Evolutionary conservation across 2,113 vertebrate species (phyloP).

Genomic region (Vidua chalybeata): DNA sequence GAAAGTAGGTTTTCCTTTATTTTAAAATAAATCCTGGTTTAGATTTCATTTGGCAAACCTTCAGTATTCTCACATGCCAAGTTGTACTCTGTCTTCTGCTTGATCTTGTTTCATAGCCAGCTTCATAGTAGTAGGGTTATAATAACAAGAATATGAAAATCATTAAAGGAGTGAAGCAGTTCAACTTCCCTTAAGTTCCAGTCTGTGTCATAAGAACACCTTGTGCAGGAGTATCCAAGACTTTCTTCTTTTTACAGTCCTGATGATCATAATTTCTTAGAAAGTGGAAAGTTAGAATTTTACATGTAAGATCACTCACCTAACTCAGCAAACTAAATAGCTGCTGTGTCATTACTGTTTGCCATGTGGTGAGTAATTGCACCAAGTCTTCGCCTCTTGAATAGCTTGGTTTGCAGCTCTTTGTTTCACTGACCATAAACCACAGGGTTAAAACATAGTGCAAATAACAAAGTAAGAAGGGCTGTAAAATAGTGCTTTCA

Average conservation of each 20-base stretch:
- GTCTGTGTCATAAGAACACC: background rate
- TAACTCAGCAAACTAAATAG: background rate
- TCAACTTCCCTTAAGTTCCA: background rate
- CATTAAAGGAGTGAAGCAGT: background rate
- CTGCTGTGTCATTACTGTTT: background rate
- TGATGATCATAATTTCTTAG: background rate
- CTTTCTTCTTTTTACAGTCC: background rate
- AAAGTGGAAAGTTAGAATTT: background rate
- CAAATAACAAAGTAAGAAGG: constrained; percentile 67
- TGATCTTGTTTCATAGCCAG: background rate
- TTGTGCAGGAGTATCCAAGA: background rate
- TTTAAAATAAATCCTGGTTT: background rate
- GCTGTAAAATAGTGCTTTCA: constrained; percentile 8
- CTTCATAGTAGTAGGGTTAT: background rate
- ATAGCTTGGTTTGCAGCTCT: constrained; percentile 57
- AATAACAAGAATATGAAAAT: background rate
- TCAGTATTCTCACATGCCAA: background rate
- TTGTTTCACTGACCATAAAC: constrained; percentile 72
- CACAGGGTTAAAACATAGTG: constrained; percentile 69
- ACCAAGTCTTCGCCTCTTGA: background rate
- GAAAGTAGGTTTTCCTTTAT: background rate
- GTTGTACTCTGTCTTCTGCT: background rate
- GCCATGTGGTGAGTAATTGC: background rate
- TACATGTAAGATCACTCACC: background rate
- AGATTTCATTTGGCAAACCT: background rate